These are phyloP conservation scores for Drosophila quinaria DNA, from an alignment of 2,888 invertebrate genomes.

Conservation along the genomic window DNA sequence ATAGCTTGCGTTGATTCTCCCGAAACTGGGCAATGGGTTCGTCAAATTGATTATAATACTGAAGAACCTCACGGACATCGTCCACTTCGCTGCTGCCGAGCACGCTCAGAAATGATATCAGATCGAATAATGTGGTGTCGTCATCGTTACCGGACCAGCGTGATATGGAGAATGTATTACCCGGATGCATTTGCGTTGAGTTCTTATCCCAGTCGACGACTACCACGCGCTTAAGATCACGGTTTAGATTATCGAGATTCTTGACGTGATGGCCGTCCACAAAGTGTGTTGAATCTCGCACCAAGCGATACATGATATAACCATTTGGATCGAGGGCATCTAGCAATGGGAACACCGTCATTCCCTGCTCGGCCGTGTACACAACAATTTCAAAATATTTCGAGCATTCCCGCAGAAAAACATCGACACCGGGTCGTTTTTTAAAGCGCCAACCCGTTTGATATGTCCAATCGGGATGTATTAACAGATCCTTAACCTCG, in stretches of 20 bases:
- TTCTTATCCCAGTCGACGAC: slow-evolving; percentile 97
- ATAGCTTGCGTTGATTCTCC: slow-evolving; percentile 93
- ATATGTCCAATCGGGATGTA: slow-evolving; percentile 99
- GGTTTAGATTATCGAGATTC: slow-evolving; percentile 93
- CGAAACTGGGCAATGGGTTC: slow-evolving; percentile 96
- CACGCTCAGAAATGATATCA: slow-evolving; percentile 96
- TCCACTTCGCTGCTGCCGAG: slow-evolving; percentile 94
- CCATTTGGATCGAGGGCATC: slow-evolving; percentile 97
- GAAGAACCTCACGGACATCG: slow-evolving; percentile 97
- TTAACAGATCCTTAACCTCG: slow-evolving; percentile 97
- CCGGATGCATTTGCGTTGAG: slow-evolving; percentile 94
- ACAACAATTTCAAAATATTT: slow-evolving; percentile 98
- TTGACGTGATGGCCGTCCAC: slow-evolving; percentile 97
- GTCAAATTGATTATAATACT: slow-evolving; percentile 96
- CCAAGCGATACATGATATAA: slow-evolving; percentile 95
- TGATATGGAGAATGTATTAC: slow-evolving; percentile 94
- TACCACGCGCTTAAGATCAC: slow-evolving; percentile 95
- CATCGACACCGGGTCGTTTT: slow-evolving; percentile 98
- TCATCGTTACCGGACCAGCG: slow-evolving; percentile 97
- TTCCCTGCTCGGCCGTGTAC: slow-evolving; percentile 97
- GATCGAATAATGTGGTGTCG: slow-evolving; percentile 94
- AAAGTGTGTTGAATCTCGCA: slow-evolving; percentile 98
- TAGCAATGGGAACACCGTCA: slow-evolving; percentile 97
- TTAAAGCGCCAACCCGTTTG: slow-evolving; percentile 99
- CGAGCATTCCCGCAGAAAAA: slow-evolving; percentile 95